These are phyloP conservation scores for Eupeodes luniger DNA, from an alignment of 2,888 invertebrate genomes.

Conservation along the genomic window DNA sequence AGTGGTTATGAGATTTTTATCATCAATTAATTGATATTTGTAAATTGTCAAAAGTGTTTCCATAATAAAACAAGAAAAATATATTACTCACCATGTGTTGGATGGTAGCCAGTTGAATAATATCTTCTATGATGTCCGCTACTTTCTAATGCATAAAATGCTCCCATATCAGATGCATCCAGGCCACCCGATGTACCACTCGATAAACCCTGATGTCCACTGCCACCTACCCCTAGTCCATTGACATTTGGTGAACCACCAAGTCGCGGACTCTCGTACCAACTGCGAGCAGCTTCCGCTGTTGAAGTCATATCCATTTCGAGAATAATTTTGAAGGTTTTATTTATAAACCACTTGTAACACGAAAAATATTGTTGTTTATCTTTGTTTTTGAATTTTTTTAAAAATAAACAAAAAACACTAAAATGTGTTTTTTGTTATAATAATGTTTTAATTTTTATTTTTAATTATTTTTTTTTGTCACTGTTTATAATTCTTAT, in stretches of 20 bases:
- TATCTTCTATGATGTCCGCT: constrained; percentile 84
- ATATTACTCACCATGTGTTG: constrained; percentile 81
- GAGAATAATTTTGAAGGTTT: constrained; percentile 84
- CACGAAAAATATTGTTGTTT: constrained; percentile 69
- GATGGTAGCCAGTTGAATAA: constrained; percentile 84
- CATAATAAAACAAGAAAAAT: neutral
- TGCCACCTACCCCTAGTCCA: constrained; percentile 81
- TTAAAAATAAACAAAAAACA: constrained; percentile 10
- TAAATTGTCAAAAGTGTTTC: neutral
- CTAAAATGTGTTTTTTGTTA: constrained; percentile 29
- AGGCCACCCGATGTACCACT: constrained; percentile 82
- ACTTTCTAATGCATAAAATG: constrained; percentile 84
- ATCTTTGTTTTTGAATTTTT: neutral
- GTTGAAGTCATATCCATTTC: constrained; percentile 85
- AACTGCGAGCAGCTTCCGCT: constrained; percentile 84
- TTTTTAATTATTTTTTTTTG: neutral
- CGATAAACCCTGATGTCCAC: constrained; percentile 82
- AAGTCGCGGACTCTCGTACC: constrained; percentile 84
- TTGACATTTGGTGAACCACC: constrained; percentile 84
- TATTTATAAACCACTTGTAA: constrained; percentile 78
- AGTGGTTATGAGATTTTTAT: no score
- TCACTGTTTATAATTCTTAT: constrained; percentile 2
- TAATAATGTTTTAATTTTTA: constrained; percentile 10
- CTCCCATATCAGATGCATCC: constrained; percentile 84
- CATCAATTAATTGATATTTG: neutral